phyloP scores from a whole-genome alignment of 2,113 vertebrate species.

The Zootoca vivipara region DNA sequence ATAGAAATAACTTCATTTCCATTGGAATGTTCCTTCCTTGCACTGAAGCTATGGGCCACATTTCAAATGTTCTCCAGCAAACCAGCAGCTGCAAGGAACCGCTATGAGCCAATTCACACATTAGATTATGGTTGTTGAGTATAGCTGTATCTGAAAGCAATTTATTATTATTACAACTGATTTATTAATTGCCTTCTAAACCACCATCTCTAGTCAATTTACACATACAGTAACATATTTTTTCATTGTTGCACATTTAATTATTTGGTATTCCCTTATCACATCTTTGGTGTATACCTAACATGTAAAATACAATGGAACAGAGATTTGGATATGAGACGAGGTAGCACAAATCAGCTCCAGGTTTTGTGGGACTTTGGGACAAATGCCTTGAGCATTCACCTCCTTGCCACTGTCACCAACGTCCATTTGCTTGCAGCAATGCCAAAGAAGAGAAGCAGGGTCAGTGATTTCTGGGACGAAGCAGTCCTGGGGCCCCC shows the following conservation, averaged over 20 bases:
- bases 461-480: background rate
- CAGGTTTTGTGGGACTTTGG: background rate
- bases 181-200: too few relatives aligned
- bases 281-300: background rate
- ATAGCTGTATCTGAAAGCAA: background rate
- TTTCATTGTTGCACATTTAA: background rate
- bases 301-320: background rate
- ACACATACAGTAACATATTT: background rate
- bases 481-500: background rate
- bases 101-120: background rate
- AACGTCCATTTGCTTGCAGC: too few relatives aligned
- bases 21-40: background rate
- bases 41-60: background rate
- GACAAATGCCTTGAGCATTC: background rate
- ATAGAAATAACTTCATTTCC: background rate
- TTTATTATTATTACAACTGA: background rate
- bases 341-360: background rate
- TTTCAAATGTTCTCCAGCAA: background rate
- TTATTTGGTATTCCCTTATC: background rate
- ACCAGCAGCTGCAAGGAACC: background rate
- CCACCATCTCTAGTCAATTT: too few relatives aligned
- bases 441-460: background rate
- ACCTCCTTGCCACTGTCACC: background rate
- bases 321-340: background rate
- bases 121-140: background rate